A percentile compares a stretch with the other conserved stretches of the same genome.
Conservation (phyloP, 2,888 invertebrate species). For the Meandrusa payeni region DNA sequence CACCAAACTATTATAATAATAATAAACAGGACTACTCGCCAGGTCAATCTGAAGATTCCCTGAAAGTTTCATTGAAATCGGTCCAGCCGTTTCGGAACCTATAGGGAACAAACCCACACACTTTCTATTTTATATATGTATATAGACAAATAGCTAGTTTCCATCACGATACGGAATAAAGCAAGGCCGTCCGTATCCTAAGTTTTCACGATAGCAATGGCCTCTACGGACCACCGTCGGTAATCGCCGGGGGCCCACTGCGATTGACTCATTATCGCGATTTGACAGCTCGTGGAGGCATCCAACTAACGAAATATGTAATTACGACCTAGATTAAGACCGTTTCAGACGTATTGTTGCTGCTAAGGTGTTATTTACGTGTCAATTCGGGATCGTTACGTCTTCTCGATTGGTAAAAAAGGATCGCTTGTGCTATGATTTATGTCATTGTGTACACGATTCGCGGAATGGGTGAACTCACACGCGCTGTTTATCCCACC, state of each 20-base stretch:
- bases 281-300: slow-evolving; percentile 43
- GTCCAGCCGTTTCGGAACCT: no score
- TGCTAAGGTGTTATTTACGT: slow-evolving; percentile 41
- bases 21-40: no score
- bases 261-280: slow-evolving; percentile 63
- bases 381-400: slow-evolving; percentile 41
- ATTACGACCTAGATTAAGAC: slow-evolving; percentile 48
- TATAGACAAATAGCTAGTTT: slow-evolving; percentile 3
- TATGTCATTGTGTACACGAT: slow-evolving; percentile 36
- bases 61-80: no score
- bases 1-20: no score
- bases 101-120: no score
- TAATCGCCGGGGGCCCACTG: slow-evolving; percentile 44
- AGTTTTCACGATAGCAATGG: slow-evolving; percentile 12
- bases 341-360: slow-evolving; percentile 30
- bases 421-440: slow-evolving; percentile 37
- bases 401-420: slow-evolving; percentile 37
- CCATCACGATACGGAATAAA: slow-evolving; percentile 5
- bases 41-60: no score
- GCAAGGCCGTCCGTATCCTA: background rate
- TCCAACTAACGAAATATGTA: slow-evolving; percentile 46
- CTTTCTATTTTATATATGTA: no score
- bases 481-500: background rate
- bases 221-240: slow-evolving; percentile 41
- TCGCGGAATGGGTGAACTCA: slow-evolving; percentile 25